phyloP scores from a whole-genome alignment of 37 sponge, comb jelly and placozoan species.

The Eunapius fragilis region DNA sequence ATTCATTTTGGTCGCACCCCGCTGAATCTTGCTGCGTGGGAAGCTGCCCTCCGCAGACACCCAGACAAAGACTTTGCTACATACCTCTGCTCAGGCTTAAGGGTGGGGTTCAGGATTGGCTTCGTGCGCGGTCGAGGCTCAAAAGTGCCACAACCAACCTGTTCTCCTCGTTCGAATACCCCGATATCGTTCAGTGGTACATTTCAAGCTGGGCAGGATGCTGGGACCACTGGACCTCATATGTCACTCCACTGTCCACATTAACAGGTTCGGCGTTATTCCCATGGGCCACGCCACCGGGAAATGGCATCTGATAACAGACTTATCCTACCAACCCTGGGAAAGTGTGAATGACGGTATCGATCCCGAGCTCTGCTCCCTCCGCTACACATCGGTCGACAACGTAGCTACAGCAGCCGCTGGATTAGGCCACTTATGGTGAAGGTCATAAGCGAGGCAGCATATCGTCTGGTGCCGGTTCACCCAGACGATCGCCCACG shows the following conservation, averaged over 20 bases:
- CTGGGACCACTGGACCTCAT: constrained; percentile 16
- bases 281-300: constrained; percentile 17
- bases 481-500: constrained; percentile 38
- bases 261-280: constrained; percentile 18
- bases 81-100: neutral
- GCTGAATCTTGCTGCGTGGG: too few species aligned
- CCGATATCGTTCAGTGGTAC: constrained; percentile 15
- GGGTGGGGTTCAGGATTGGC: constrained; percentile 37
- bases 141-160: neutral
- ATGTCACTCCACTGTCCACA: neutral
- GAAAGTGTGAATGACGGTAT: constrained; percentile 56
- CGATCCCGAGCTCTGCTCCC: constrained; percentile 6
- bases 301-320: constrained; percentile 42
- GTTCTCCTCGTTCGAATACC: constrained; percentile 24
- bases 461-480: constrained; percentile 44
- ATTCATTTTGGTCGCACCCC: neutral
- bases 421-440: neutral
- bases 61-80: neutral
- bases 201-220: constrained; percentile 16
- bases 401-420: neutral
- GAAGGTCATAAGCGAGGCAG: constrained; percentile 29
- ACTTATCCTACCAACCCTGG: constrained; percentile 30
- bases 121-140: neutral
- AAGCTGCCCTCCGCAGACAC: too few species aligned
- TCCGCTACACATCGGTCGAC: constrained; percentile 18